Conservation (phyloP, 2,888 invertebrate genomes). For the Alloscopus bannaensis region DNA sequence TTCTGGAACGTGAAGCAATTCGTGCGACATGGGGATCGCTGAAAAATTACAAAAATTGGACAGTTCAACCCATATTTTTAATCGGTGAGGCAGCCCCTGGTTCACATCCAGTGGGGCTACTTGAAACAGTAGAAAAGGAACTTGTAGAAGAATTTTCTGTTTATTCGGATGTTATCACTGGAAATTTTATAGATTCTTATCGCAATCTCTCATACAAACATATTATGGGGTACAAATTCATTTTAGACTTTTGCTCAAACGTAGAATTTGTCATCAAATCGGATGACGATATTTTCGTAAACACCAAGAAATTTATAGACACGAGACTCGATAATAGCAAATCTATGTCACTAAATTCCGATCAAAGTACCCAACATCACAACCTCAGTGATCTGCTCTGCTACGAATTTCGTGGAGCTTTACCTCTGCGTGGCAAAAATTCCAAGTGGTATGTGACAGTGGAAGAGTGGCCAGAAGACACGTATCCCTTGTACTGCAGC, state of each 20-base stretch:
- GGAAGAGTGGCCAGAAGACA: conserved; percentile 23
- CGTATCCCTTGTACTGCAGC: conserved; percentile 23
- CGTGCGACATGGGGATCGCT: background rate
- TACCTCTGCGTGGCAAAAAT: conserved; percentile 50
- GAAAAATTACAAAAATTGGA: background rate
- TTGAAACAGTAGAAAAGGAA: background rate
- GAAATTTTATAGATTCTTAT: conserved; percentile 34
- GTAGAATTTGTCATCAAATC: conserved; percentile 73
- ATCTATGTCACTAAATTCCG: no score
- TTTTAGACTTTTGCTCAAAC: conserved; percentile 68
- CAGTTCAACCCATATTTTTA: no score
- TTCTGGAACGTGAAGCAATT: background rate
- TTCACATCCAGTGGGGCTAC: no score
- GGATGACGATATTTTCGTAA: conserved; percentile 74
- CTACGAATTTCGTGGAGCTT: conserved; percentile 40
- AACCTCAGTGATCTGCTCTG: background rate
- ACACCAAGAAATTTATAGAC: conserved; percentile 71
- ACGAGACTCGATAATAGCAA: conserved; percentile 30
- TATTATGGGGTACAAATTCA: conserved; percentile 73
- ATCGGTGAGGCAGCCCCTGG: no score
- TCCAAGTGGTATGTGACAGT: background rate
- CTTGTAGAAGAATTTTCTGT: conserved; percentile 6
- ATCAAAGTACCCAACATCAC: background rate
- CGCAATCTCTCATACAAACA: conserved; percentile 73
- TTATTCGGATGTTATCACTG: conserved; percentile 22